Conservation (phyloP, 2,888 invertebrate species). For the Podotricha telesiphe region DNA sequence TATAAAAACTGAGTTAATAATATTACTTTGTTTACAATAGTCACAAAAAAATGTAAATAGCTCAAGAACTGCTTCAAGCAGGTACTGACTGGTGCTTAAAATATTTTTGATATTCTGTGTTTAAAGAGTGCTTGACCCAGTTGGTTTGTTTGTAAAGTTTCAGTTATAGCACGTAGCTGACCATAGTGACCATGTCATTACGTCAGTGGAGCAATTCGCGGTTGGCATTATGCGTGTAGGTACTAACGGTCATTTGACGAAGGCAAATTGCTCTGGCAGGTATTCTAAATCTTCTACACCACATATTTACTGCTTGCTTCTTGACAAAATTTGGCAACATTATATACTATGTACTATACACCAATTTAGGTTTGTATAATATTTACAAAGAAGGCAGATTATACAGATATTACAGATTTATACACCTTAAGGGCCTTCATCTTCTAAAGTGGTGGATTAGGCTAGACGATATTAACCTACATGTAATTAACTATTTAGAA, state of each 20-base stretch:
- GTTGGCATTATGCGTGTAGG: slow-evolving; percentile 72
- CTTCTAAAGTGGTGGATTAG: too few species aligned
- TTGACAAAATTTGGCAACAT: neutral
- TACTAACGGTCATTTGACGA: slow-evolving; percentile 66
- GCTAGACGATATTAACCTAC: too few species aligned
- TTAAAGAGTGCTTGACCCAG: slow-evolving; percentile 35
- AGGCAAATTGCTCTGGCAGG: slow-evolving; percentile 28
- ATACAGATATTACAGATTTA: too few species aligned
- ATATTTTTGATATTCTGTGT: slow-evolving; percentile 29
- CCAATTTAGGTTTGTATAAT: neutral
- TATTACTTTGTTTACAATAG: neutral
- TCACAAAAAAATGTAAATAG: slow-evolving; percentile 8
- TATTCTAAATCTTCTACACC: slow-evolving; percentile 22
- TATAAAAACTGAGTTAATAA: neutral
- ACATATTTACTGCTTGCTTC: neutral
- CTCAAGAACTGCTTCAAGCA: slow-evolving; percentile 23
- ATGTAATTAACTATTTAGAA: too few species aligned
- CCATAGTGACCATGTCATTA: slow-evolving; percentile 67
- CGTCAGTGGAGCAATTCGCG: slow-evolving; percentile 67
- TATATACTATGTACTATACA: too few species aligned
- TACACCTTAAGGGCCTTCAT: too few species aligned
- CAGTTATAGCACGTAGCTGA: slow-evolving; percentile 29
- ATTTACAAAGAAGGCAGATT: too few species aligned
- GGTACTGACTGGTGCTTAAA: slow-evolving; percentile 24
- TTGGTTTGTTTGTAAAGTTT: slow-evolving; percentile 33